phyloP scores from a whole-genome alignment of 2,888 invertebrate species.

The Deilephila elpenor region DNA sequence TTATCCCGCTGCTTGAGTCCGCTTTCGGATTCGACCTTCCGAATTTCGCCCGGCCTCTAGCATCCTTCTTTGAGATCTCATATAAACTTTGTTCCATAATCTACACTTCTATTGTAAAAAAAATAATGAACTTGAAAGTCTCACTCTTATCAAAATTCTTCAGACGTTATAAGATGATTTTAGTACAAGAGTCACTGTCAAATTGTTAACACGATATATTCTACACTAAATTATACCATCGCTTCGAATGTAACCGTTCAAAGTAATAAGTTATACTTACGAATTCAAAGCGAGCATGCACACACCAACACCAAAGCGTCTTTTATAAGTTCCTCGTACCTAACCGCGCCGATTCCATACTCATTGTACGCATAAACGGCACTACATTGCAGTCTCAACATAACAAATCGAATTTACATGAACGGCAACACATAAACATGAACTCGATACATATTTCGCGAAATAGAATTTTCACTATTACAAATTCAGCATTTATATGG shows the following conservation, averaged over 20 bases:
- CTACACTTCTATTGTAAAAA: too few relatives aligned
- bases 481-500: conserved; percentile 50
- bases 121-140: rapidly evolving
- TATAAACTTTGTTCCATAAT: too few relatives aligned
- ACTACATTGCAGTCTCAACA: conserved; percentile 33
- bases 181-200: too few relatives aligned
- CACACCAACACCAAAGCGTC: neutral
- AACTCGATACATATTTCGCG: conserved; percentile 36
- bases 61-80: too few relatives aligned
- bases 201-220: too few relatives aligned
- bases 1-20: too few relatives aligned
- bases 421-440: conserved; percentile 45
- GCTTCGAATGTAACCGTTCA: too few relatives aligned
- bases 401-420: conserved; percentile 56
- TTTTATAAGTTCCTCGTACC: neutral
- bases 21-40: too few relatives aligned
- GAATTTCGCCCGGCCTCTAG: too few relatives aligned
- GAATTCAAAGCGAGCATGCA: neutral
- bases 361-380: conserved; percentile 10
- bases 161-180: too few relatives aligned
- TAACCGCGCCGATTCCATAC: neutral
- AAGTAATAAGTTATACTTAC: neutral
- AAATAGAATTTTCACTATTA: conserved; percentile 40
- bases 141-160: too few relatives aligned
- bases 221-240: too few relatives aligned